Conservation (phyloP, 2,797 vertebrate genomes). For the Myoxocephalus aenaeus region DNA sequence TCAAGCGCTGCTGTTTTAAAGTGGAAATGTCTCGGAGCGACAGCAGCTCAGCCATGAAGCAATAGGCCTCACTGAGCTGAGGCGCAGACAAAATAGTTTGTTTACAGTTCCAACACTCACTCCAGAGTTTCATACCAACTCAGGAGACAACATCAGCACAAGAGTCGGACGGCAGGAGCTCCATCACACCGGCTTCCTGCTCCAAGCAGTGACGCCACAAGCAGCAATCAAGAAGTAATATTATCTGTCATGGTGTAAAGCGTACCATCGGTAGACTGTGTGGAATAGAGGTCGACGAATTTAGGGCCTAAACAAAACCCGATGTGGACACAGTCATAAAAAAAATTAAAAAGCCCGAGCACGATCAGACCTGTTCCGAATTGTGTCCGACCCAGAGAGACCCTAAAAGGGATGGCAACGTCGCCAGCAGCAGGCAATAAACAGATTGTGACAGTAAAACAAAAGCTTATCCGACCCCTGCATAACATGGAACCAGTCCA, state of each 20-base stretch:
- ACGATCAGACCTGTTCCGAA: not conserved
- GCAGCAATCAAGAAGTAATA: too few species aligned
- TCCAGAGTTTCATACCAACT: conserved; percentile 1
- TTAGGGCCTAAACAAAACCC: not conserved
- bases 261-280: not conserved
- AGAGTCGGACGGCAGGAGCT: conserved; percentile 9
- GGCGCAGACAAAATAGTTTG: not conserved
- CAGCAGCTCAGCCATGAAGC: not conserved
- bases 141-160: conserved; percentile 6
- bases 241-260: not conserved
- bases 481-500: not conserved
- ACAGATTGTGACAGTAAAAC: not conserved
- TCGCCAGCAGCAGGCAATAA: not conserved
- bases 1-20: conserved; percentile 3
- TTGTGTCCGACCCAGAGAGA: not conserved
- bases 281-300: not conserved
- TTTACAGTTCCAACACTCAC: not conserved
- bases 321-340: too few species aligned
- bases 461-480: too few species aligned
- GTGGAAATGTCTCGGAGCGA: not conserved
- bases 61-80: not conserved
- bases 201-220: not conserved
- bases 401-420: not conserved
- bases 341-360: too few species aligned
- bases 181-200: not conserved